Percentiles rank a stretch among this genome's conserved stretches.
Conservation (phyloP, 2,888 invertebrate genomes). For the Incurvaria masculella region DNA sequence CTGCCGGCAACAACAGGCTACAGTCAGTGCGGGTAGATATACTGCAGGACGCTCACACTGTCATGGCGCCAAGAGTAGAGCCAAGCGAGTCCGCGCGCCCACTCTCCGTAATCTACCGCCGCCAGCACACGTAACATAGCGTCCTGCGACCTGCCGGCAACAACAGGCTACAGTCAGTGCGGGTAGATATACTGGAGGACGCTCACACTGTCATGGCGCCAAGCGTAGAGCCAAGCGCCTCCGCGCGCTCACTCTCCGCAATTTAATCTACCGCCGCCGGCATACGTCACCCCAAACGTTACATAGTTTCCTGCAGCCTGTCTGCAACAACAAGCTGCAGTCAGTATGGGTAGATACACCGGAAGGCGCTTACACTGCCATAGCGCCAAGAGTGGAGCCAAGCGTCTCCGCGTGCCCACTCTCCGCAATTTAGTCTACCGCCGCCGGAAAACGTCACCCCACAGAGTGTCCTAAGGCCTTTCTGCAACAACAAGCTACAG, state of each 20-base stretch:
- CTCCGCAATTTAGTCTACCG: constrained; percentile 87
- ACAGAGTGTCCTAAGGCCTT: constrained; percentile 78
- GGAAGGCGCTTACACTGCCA: constrained; percentile 84
- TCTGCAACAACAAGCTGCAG: constrained; percentile 59
- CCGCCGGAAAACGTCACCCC: constrained; percentile 68
- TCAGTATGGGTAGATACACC: too few species aligned
- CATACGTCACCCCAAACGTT: constrained; percentile 75
- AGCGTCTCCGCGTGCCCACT: constrained; percentile 54
- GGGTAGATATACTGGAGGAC: too few species aligned
- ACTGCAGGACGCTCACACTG: constrained; percentile 82
- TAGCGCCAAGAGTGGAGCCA: constrained; percentile 70
- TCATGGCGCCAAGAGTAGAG: constrained; percentile 71
- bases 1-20: constrained; percentile 63
- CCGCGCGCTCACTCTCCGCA: constrained; percentile 63
- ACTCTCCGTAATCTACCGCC: constrained; percentile 80
- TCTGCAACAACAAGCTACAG: constrained; percentile 65
- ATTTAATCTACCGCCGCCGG: constrained; percentile 77
- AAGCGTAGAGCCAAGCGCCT: constrained; percentile 63
- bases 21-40: too few species aligned
- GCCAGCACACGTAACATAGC: constrained; percentile 67
- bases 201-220: constrained; percentile 82
- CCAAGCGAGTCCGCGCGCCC: constrained; percentile 59
- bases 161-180: too few species aligned
- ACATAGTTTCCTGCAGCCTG: constrained; percentile 83
- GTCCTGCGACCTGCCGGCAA: constrained; percentile 84